Evolutionary conservation across 92 coral and sea anemone genomes (phyloP).

Genomic region (Epizoanthus ramosus): DNA sequence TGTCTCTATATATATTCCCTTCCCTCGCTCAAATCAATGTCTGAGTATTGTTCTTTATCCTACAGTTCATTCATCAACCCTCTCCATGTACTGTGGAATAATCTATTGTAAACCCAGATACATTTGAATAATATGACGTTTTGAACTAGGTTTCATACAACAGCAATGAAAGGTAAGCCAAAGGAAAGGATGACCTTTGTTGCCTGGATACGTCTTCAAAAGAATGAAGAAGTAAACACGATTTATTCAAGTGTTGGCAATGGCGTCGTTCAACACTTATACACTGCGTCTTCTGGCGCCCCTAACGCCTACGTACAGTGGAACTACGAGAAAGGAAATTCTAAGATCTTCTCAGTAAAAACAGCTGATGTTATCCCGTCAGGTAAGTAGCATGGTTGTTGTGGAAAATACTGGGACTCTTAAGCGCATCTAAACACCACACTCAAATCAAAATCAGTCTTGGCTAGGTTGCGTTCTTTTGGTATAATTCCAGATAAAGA

Average conservation of each 20-base stretch:
- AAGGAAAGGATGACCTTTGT: conserved; percentile 60
- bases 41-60: no score
- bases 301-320: conserved; percentile 57
- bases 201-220: conserved; percentile 68
- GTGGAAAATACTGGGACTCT: neutral
- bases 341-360: conserved; percentile 33
- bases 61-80: neutral
- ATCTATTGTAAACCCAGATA: neutral
- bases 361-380: conserved; percentile 56
- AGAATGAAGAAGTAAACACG: conserved; percentile 50
- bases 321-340: conserved; percentile 35
- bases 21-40: no score
- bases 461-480: no score
- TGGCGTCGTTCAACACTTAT: conserved; percentile 51
- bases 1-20: no score
- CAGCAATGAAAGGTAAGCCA: conserved; percentile 20
- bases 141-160: conserved; percentile 8
- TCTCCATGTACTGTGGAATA: neutral
- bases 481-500: no score
- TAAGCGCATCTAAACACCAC: neutral
- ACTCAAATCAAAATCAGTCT: no score
- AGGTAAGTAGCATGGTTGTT: conserved; percentile 45
- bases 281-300: conserved; percentile 31
- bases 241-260: conserved; percentile 61
- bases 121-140: neutral